Percentiles rank a stretch among this genome's conserved stretches.
These are phyloP conservation scores for Genyomyrus donnyi DNA, from an alignment of 2,113 vertebrate genomes.

Conservation along the genomic window DNA sequence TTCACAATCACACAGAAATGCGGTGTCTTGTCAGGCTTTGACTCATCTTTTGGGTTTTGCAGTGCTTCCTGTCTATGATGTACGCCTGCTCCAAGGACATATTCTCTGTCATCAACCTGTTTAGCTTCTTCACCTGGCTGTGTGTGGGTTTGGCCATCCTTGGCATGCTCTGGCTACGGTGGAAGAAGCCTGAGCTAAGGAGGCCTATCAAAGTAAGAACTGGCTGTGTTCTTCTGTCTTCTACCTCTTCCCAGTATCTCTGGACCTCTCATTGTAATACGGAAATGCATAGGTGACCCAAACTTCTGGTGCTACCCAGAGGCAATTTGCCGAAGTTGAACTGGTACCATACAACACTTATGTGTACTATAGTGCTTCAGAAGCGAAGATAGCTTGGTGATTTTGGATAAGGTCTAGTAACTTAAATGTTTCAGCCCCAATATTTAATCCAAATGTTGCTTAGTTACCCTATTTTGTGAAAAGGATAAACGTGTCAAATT, in stretches of 20 bases:
- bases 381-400: background rate
- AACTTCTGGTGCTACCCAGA: background rate
- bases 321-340: background rate
- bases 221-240: background rate
- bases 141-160: constrained; percentile 60
- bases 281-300: background rate
- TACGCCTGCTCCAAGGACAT: constrained; percentile 59
- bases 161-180: constrained; percentile 57
- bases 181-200: constrained; percentile 49
- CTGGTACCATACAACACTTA: background rate
- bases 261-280: background rate
- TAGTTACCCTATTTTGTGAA: background rate
- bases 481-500: background rate
- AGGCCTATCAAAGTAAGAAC: constrained; percentile 56
- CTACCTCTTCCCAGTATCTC: background rate
- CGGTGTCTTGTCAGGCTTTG: background rate
- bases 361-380: background rate
- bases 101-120: constrained; percentile 64
- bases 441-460: background rate
- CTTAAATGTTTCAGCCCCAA: background rate
- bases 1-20: background rate
- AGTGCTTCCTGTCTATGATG: constrained; percentile 61
- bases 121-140: constrained; percentile 65
- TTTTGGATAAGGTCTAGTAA: background rate
- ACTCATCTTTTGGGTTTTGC: background rate